Percentiles rank a stretch among this genome's conserved stretches.
These are phyloP conservation scores for Mormoops blainvillei DNA, from an alignment of 2,113 vertebrate genomes.

Conservation along the genomic window DNA sequence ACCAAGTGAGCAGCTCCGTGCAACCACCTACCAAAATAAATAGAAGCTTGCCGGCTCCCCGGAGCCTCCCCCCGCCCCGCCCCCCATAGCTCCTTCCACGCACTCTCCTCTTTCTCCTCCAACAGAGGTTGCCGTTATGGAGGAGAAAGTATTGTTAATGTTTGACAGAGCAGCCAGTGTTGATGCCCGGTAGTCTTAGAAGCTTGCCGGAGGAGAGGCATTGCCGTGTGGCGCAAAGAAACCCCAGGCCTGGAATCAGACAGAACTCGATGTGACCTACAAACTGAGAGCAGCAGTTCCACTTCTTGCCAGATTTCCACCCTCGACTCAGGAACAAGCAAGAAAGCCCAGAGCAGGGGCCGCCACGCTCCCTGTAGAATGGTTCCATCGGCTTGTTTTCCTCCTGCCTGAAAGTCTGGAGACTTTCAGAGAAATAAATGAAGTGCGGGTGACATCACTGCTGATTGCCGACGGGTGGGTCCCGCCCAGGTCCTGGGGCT, in stretches of 20 bases:
- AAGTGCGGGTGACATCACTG: neutral
- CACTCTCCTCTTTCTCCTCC: neutral
- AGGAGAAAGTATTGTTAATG: neutral
- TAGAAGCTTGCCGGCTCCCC: neutral
- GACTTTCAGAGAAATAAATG: constrained; percentile 21
- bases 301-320: neutral
- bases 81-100: fast-evolving
- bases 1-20: neutral
- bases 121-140: neutral
- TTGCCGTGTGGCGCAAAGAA: neutral
- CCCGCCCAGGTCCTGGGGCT: neutral
- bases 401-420: neutral
- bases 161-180: neutral
- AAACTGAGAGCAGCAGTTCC: neutral
- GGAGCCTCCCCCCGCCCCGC: neutral
- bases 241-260: neutral
- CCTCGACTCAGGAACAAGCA: neutral
- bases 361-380: neutral
- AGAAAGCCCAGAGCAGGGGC: neutral
- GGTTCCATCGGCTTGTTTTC: neutral
- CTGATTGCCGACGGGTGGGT: neutral
- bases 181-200: neutral
- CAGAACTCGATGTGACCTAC: neutral
- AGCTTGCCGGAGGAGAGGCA: neutral
- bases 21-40: neutral